Percentiles rank a stretch among this genome's conserved stretches.
Conservation (phyloP, 2,113 vertebrate species). For the Notarius lentiginosus region DNA sequence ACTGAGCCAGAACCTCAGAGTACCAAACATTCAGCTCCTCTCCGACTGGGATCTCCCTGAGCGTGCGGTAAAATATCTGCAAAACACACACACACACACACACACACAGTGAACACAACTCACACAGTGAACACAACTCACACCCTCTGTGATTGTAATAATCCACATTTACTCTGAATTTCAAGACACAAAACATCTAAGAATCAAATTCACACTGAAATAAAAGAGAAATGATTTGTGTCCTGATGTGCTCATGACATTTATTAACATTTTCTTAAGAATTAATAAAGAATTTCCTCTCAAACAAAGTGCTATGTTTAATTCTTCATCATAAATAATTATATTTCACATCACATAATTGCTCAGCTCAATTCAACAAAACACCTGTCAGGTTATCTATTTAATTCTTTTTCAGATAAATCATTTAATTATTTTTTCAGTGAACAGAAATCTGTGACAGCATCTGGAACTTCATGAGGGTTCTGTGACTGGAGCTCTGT, state of each 20-base stretch:
- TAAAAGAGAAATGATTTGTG: background rate
- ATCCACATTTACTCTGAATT: background rate
- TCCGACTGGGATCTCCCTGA: constrained; percentile 89
- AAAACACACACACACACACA: background rate
- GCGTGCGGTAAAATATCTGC: constrained; percentile 91
- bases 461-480: background rate
- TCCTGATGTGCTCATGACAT: too few relatives aligned
- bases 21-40: constrained; percentile 97
- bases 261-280: too few relatives aligned
- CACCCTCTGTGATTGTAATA: background rate
- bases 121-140: background rate
- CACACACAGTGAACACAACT: background rate
- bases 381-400: background rate
- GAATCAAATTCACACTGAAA: background rate
- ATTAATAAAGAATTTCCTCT: background rate
- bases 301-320: background rate
- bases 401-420: background rate
- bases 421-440: background rate
- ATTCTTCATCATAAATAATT: background rate
- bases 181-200: background rate
- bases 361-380: too few relatives aligned
- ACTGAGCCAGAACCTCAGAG: constrained; percentile 90
- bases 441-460: background rate
- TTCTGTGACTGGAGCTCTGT: background rate
- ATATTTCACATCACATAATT: background rate